Base-by-base conservation (phyloP, 2,113 vertebrate genomes). In the Centropus bengalensis region DNA sequence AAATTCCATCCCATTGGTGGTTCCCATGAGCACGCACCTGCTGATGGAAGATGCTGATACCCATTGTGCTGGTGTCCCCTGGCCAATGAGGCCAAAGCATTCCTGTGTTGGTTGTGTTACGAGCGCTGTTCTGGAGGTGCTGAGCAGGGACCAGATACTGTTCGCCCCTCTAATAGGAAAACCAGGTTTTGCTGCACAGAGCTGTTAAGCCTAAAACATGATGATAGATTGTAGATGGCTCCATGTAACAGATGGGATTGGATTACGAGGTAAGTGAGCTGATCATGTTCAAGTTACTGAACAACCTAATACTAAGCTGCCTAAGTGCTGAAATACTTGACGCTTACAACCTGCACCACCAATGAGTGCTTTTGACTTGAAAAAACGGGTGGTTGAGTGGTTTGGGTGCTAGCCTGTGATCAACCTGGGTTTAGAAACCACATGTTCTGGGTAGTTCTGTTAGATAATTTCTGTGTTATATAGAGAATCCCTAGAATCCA, bases 51-150 rank as follows among this genome's bases (percentile, higher is more conserved):
- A 0, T 22, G 68, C 68, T 42, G 84, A 3, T 56, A 3, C 44
- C 27, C 22, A 0, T 7, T 19, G 82, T 58, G 32, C 51, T 51
- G 89, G 28, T 47, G 33, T 24, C 54, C 33, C 69, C 81, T 47
- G 66, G 28, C 28, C 45, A 3, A 1, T 0, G 32, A 70, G 23
- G 55, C 20, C 28, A 5, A 10, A 1, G 0, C 20, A 1, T 30
- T 54, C 49, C 16, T 1, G 21, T 1, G 27, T 6, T 18, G 47
- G 17, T 3, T 14, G 44, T 30, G 42, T 10, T 9, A 10, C 16
- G 58, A 60, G 85, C n/a, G 0, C 68, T 30, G 28, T 9, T 1
- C 40, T 10, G 47, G 28, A 10, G 81, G 26, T 55, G 60, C 89
- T 66, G 70, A 68, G 77, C 44, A 45, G 73, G 49, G 21, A 26